Conservation (phyloP, 2,113 vertebrate species). For the Lasiurus borealis region DNA sequence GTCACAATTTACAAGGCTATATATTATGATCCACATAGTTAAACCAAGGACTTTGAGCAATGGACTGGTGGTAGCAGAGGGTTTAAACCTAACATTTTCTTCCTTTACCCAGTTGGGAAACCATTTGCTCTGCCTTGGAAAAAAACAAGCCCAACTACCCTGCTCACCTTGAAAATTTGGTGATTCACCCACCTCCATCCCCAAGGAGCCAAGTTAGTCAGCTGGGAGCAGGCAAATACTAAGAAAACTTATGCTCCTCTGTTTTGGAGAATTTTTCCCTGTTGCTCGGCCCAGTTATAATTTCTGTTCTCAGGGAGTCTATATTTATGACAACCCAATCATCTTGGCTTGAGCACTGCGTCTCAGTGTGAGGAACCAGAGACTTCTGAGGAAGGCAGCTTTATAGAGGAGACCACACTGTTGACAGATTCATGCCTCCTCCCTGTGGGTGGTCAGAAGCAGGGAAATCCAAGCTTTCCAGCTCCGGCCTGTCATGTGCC, state of each 20-base stretch:
- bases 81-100: background rate
- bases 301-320: conserved; percentile 50
- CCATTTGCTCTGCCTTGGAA: background rate
- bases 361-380: conserved; percentile 15
- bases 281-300: conserved; percentile 15
- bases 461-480: conserved; percentile 54
- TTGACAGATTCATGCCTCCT: conserved; percentile 50
- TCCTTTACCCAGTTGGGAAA: background rate
- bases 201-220: background rate
- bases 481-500: conserved; percentile 38
- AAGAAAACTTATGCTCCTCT: background rate
- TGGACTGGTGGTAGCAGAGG: background rate
- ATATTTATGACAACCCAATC: conserved; percentile 33
- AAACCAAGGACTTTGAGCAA: background rate
- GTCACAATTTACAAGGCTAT: background rate
- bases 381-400: conserved; percentile 17
- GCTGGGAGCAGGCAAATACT: background rate
- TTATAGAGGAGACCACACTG: conserved; percentile 16
- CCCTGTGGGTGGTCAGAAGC: conserved; percentile 64
- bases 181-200: background rate
- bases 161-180: background rate
- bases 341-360: background rate
- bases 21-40: background rate
- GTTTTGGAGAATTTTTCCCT: background rate
- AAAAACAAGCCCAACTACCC: background rate